Evolutionary conservation across 2,888 invertebrate species (phyloP), one percentile per base, ranked within the genome.

Genomic region (Myopa testacea): DNA sequence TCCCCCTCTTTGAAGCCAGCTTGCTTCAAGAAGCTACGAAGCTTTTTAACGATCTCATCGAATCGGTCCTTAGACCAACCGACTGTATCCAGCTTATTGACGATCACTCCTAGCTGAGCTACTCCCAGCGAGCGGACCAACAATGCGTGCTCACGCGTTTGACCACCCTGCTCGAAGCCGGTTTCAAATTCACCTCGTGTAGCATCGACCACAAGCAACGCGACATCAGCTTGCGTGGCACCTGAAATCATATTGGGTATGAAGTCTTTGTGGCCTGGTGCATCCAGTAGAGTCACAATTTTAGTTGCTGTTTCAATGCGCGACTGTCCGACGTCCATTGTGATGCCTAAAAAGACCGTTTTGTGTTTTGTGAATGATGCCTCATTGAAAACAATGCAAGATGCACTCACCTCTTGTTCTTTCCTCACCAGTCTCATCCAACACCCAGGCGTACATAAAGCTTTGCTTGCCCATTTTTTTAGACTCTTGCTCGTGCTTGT

Each of bases 201-300:
- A 0, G 98, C 97, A 91, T 99, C 99, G 0, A 99, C 96, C 0
- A 99, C 99, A 37, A 99, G 90, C 52, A 99, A 91, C 16, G 98
- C 98, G 0, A 97, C 98, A 90, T 99, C 99, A 3, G 99, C 99
- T 90, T 99, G 98, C 0, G 98, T 96, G 3, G 99, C 98, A 19
- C 99, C 99, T 16, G 96, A 96, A 83, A 99, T 99, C 99, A 99
- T 99, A 86, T 99, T 99, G 3, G 99, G 99, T 86, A 99, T 99
- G 87, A 99, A 99, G 89, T 99, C 99, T 88, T 96, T 98, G 89
- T 99, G 99, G 0, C 99, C 99, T 0, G 99, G 99, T 45, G 99
- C 98, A 91, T 99, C 99, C 78, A 99, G 90, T 68, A 99, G 90
- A 0, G 94, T 95, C 0, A 89, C 88, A 58, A 88, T 91, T 90